phyloP scores from a whole-genome alignment of 1,140 invertebrate genomes.

The Diorhabda carinulata region DNA sequence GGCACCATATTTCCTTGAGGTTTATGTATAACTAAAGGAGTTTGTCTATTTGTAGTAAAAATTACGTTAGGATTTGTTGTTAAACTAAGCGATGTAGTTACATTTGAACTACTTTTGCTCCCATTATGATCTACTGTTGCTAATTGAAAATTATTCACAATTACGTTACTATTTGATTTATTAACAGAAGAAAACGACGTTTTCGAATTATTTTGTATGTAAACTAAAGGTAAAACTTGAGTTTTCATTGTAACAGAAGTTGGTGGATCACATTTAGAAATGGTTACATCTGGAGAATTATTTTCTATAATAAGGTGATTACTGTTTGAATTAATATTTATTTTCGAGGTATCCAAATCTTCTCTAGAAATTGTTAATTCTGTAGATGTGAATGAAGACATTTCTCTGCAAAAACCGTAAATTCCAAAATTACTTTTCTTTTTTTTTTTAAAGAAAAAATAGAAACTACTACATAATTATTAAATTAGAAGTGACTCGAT shows the following conservation, averaged over 20 bases:
- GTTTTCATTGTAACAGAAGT: constrained; percentile 26
- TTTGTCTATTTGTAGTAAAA: constrained; percentile 33
- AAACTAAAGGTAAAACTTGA: constrained; percentile 41
- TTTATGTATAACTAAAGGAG: constrained; percentile 39
- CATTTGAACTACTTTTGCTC: constrained; percentile 7
- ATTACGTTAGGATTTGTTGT: constrained; percentile 36
- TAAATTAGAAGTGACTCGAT: no score
- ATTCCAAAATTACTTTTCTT: constrained; percentile 18
- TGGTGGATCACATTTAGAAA: constrained; percentile 29
- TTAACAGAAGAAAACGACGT: constrained; percentile 29
- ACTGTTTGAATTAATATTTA: constrained; percentile 22
- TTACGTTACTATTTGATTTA: constrained; percentile 30
- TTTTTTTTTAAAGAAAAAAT: no score
- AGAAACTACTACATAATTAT: no score
- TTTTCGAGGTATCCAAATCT: constrained; percentile 22
- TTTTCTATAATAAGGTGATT: constrained; percentile 30
- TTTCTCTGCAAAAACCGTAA: constrained; percentile 34
- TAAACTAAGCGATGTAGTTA: constrained; percentile 21
- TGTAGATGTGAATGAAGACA: constrained; percentile 32
- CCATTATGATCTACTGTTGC: constrained; percentile 20
- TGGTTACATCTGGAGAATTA: constrained; percentile 34
- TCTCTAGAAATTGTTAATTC: constrained; percentile 17
- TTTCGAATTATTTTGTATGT: constrained; percentile 42
- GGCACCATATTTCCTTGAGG: constrained; percentile 31
- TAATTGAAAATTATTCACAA: constrained; percentile 37